Evolutionary conservation across 64 coral and sea anemone genomes (phyloP).

Genomic region (Acropora yongei): DNA sequence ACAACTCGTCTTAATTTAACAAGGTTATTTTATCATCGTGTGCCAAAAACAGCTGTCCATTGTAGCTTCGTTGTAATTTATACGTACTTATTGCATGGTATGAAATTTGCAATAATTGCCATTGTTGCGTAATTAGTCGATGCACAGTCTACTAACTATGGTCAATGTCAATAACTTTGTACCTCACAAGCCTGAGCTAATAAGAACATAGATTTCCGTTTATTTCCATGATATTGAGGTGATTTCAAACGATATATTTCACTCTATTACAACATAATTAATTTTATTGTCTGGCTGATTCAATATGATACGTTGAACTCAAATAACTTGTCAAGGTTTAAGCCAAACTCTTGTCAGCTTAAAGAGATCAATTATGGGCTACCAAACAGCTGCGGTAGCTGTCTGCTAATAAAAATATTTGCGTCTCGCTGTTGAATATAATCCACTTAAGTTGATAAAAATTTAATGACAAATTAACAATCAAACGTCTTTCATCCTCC

Average conservation of each 20-base stretch:
- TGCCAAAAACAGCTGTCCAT: no score
- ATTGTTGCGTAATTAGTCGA: no score
- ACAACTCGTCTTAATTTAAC: no score
- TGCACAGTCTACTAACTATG: no score
- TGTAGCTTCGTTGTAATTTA: no score
- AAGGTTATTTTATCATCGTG: no score
- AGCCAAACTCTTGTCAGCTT: no score
- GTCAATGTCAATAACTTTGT: background rate
- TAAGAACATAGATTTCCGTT: background rate
- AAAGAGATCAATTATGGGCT: no score
- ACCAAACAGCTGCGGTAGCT: background rate
- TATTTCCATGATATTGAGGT: background rate
- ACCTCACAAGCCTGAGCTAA: background rate
- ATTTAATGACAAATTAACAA: conserved; percentile 7
- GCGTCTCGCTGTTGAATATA: background rate
- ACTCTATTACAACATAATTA: background rate
- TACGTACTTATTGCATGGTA: no score
- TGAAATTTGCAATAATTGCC: no score
- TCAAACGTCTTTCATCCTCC: background rate
- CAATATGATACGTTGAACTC: background rate
- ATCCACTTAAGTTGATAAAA: background rate
- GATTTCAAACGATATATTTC: background rate
- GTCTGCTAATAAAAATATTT: background rate
- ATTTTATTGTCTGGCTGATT: no score
- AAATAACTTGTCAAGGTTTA: no score